These are phyloP conservation scores for Lophochroa leadbeateri DNA, from an alignment of 2,113 vertebrate species.

Conservation along the genomic window DNA sequence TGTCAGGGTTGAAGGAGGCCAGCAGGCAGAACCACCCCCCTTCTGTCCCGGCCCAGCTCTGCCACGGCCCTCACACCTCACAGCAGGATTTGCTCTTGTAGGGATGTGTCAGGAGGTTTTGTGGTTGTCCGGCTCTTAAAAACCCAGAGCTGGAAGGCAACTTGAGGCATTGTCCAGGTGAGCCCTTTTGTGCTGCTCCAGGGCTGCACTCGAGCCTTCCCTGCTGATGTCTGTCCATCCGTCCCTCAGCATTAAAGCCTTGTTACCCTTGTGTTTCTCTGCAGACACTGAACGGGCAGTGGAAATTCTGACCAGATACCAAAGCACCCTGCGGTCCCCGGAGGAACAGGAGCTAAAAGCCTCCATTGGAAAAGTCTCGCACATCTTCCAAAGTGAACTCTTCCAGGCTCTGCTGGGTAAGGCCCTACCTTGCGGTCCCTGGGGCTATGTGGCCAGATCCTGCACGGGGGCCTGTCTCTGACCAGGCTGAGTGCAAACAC, in stretches of 20 bases:
- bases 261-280: constrained; percentile 32
- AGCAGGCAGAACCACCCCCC: background rate
- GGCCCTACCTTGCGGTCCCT: background rate
- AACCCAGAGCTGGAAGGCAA: background rate
- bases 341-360: constrained; percentile 84
- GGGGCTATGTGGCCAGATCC: background rate
- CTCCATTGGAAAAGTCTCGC: constrained; percentile 83
- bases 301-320: constrained; percentile 83
- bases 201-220: background rate
- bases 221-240: background rate
- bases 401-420: constrained; percentile 89
- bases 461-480: fast-evolving
- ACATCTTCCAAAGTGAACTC: constrained; percentile 84
- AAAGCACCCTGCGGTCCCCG: constrained; percentile 80
- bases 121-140: background rate
- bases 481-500: background rate
- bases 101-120: background rate
- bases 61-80: fast-evolving
- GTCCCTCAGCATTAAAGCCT: background rate
- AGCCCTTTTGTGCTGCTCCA: background rate
- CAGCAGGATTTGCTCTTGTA: background rate
- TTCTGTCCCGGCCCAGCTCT: fast-evolving
- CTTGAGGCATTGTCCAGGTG: background rate
- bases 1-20: background rate
- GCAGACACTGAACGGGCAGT: constrained; percentile 85